phyloP scores from a whole-genome alignment of 2,797 vertebrate genomes.

The Muscicapa striata region DNA sequence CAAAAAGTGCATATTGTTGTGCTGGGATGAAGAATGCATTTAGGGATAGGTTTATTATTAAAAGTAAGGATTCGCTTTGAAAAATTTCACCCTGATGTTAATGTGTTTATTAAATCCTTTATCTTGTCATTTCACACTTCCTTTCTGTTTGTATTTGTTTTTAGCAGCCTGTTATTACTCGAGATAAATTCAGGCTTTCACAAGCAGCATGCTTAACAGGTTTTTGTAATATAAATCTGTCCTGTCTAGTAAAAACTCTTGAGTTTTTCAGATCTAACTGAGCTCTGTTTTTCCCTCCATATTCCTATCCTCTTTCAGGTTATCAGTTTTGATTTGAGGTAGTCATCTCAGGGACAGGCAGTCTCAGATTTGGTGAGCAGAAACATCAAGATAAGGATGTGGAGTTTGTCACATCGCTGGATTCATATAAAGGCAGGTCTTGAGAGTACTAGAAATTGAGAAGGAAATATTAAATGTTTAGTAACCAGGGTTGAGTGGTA shows the following conservation, averaged over 20 bases:
- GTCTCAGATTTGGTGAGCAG: not conserved
- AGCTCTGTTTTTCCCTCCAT: not conserved
- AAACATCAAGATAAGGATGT: not conserved
- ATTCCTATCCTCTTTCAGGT: not conserved
- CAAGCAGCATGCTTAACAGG: not conserved
- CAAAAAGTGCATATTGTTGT: conserved; percentile 9
- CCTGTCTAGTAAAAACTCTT: not conserved
- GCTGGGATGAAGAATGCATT: conserved; percentile 49
- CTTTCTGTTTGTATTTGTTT: conserved; percentile 33
- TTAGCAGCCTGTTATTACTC: conserved; percentile 7
- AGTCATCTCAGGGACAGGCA: not conserved
- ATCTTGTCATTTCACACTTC: conserved; percentile 62
- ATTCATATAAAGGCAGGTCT: not conserved
- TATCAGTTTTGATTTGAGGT: not conserved
- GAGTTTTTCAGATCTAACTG: not conserved
- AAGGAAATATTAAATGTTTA: not conserved
- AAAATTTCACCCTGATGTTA: conserved; percentile 34
- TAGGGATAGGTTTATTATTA: conserved; percentile 65
- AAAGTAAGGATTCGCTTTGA: conserved; percentile 43
- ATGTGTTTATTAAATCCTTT: conserved; percentile 61
- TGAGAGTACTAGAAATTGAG: not conserved
- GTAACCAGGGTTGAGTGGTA: not conserved
- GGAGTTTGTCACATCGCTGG: not conserved
- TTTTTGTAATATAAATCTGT: not conserved
- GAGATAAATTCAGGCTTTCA: not conserved